Base-by-base conservation (phyloP, 2,113 vertebrate species). In the Struthio camelus region DNA sequence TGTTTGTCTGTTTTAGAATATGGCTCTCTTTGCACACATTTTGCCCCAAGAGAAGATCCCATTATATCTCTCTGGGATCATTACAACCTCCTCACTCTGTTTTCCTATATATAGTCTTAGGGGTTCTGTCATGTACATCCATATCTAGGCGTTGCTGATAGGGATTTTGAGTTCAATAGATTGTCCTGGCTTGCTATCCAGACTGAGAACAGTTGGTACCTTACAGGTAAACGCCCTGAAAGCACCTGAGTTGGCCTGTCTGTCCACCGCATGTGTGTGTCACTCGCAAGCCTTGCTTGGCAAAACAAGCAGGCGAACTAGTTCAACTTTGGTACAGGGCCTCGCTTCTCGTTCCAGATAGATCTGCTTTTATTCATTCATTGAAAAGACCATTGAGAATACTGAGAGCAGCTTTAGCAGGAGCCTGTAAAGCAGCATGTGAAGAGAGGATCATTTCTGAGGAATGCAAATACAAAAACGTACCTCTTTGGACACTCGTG, bases 51-150 rank as follows among this genome's bases (percentile, higher is more conserved):
- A 30, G 58, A 38, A n/a, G n/a, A 12, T 12, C 34, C 5, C 10
- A 2, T n/a, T 51, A 16, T 15, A 14, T 11, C 19, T 22, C 48
- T 27, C 50, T 81, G 46, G 6, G 38, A 22, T 38, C 40, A 6
- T 12, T 38, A 3, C 9, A 18, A 53, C 44, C 2, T 0, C 71
- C 58, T 32, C 38, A 27, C 0, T 1, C 14, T 1, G 0, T 14
- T 40, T 30, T 59, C 67, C 67, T 40, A 59, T 10, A 59, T 59
- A 19, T 59, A 18, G 32, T 34, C 17, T 59, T 59, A 42, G 62
- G 54, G 69, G 22, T 25, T 25, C n/a, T 59, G 40, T 23, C 51
- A 3, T 0, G 0, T 5, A 40, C 10, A n/a, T 32, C 53, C 0
- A 2, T 2, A 16, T 40, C 2, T 1, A 50, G 50, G 42, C 50